Percentiles rank a stretch among this genome's conserved stretches.
Evolutionary conservation across 2,797 vertebrate species (phyloP).

Genomic region (Allobates femoralis): DNA sequence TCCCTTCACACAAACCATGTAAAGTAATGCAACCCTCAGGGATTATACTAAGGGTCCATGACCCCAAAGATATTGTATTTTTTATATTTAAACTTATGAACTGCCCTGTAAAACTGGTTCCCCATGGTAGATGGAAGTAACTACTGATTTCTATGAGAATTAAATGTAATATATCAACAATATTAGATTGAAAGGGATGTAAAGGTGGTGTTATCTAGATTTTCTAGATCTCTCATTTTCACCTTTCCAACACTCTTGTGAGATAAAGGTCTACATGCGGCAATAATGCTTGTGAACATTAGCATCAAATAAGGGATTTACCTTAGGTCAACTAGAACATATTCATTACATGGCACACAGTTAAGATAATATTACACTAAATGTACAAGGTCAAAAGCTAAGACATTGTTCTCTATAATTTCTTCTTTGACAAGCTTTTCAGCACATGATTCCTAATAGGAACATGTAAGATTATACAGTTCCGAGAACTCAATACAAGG

Average conservation of each 20-base stretch:
- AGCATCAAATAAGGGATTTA: constrained; percentile 49
- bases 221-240: constrained; percentile 5
- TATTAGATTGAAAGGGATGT: neutral
- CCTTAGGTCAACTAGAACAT: constrained; percentile 55
- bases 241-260: neutral
- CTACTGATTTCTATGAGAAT: too few species aligned
- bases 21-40: neutral
- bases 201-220: neutral
- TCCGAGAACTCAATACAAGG: neutral
- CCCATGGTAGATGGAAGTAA: too few species aligned
- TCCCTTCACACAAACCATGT: neutral
- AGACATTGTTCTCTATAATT: constrained; percentile 55
- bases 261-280: constrained; percentile 29
- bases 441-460: constrained; percentile 34
- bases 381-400: constrained; percentile 62
- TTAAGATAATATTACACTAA: constrained; percentile 63
- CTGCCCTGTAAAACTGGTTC: neutral
- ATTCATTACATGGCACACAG: constrained; percentile 59
- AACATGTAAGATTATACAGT: constrained; percentile 59
- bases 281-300: constrained; percentile 48
- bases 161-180: neutral
- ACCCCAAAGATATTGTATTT: neutral
- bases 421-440: constrained; percentile 40
- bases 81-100: neutral
- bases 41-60: neutral